These are phyloP conservation scores for Thaumetopoea pityocampa DNA, from an alignment of 1,140 invertebrate species.

Conservation along the genomic window DNA sequence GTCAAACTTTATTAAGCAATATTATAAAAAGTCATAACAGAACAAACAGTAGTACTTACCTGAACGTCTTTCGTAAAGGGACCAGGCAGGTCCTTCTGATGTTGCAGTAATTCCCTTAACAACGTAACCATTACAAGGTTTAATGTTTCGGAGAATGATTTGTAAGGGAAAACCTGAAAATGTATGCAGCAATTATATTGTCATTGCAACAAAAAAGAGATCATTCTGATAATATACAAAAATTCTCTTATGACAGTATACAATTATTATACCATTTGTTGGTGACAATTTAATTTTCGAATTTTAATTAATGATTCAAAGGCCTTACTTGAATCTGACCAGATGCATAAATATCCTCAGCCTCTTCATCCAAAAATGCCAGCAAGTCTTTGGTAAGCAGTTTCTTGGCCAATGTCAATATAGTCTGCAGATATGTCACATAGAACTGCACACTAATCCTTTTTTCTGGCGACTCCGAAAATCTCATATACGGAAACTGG, in stretches of 20 bases:
- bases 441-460: constrained; percentile 80
- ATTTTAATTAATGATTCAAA: too few species aligned
- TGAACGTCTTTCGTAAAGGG: constrained; percentile 97
- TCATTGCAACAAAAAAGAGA: too few species aligned
- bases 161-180: constrained; percentile 89
- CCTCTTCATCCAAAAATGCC: constrained; percentile 88
- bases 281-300: too few species aligned
- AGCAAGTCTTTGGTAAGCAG: constrained; percentile 92
- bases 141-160: constrained; percentile 95
- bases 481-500: constrained; percentile 88
- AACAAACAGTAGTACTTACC: constrained; percentile 67
- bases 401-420: constrained; percentile 89
- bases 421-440: constrained; percentile 85
- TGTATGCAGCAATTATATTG: too few species aligned
- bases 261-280: too few species aligned
- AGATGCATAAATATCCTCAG: constrained; percentile 83
- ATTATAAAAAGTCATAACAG: too few species aligned
- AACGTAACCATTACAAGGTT: constrained; percentile 95
- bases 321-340: constrained; percentile 77
- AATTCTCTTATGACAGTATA: too few species aligned
- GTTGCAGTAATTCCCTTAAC: constrained; percentile 92
- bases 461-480: constrained; percentile 81
- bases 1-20: too few species aligned
- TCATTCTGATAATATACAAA: too few species aligned
- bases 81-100: constrained; percentile 90